phyloP scores from a whole-genome alignment of 2,888 invertebrate species.

The Auanema freiburgensis region DNA sequence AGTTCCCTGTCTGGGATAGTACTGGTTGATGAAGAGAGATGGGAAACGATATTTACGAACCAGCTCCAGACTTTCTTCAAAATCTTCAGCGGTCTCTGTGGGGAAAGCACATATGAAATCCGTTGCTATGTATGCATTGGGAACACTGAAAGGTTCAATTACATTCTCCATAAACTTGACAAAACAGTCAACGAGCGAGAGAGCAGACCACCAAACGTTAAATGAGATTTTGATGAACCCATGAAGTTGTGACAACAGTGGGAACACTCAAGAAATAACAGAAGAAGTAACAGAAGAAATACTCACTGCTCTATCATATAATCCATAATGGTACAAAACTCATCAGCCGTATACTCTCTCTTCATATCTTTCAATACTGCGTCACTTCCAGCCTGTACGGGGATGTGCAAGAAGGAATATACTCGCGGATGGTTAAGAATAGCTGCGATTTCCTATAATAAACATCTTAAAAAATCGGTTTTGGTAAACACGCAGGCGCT shows the following conservation, averaged over 20 bases:
- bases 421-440: conserved; percentile 84
- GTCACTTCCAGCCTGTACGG: conserved; percentile 97
- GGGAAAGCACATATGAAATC: conserved; percentile 99
- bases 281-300: background rate
- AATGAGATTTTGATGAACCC: too few relatives aligned
- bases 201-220: too few relatives aligned
- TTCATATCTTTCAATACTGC: conserved; percentile 89
- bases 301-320: conserved; percentile 76
- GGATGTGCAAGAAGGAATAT: conserved; percentile 93
- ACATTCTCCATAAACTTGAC: background rate
- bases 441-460: conserved; percentile 76
- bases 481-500: too few relatives aligned
- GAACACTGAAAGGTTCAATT: conserved; percentile 72
- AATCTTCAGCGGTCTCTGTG: conserved; percentile 87
- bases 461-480: too few relatives aligned
- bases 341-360: conserved; percentile 84
- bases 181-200: too few relatives aligned
- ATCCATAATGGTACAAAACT: conserved; percentile 86
- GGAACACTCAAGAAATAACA: background rate
- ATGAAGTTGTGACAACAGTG: too few relatives aligned
- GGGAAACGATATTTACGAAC: conserved; percentile 86
- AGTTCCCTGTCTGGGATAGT: conserved; percentile 91
- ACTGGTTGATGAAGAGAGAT: conserved; percentile 91
- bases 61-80: conserved; percentile 78
- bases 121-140: conserved; percentile 89